A percentile compares a stretch with the other conserved stretches of the same genome.
phyloP scores from a whole-genome alignment of 2,888 invertebrate species.

The Meliscaeva auricollis region DNA sequence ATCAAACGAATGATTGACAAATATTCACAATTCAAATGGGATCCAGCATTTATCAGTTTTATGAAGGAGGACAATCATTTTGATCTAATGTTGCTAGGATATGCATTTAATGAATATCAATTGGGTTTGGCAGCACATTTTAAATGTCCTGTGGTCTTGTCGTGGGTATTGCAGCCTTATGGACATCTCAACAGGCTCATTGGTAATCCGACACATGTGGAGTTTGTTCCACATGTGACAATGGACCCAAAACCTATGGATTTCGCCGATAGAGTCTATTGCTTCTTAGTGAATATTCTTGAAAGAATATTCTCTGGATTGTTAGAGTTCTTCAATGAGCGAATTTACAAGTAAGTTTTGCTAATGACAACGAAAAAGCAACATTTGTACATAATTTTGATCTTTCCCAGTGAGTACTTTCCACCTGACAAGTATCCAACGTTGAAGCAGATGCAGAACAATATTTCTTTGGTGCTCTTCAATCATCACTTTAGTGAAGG shows the following conservation, averaged over 20 bases:
- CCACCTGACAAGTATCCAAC: slow-evolving; percentile 74
- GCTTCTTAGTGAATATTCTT: background rate
- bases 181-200: slow-evolving; percentile 66
- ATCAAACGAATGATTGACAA: slow-evolving; percentile 5
- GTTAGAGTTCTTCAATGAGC: background rate
- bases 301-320: background rate
- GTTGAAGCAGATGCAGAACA: slow-evolving; percentile 66
- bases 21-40: slow-evolving; percentile 55
- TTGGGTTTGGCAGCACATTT: slow-evolving; percentile 79
- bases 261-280: background rate
- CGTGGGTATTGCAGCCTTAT: slow-evolving; percentile 74
- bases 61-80: slow-evolving; percentile 77
- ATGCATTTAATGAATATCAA: slow-evolving; percentile 76
- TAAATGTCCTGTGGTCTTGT: slow-evolving; percentile 77
- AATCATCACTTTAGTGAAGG: slow-evolving; percentile 77
- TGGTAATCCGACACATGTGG: slow-evolving; percentile 76
- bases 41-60: slow-evolving; percentile 74
- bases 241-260: background rate
- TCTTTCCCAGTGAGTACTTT: slow-evolving; percentile 52
- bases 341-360: background rate
- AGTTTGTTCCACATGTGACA: slow-evolving; percentile 62
- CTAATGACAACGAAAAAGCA: too few relatives aligned
- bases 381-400: background rate
- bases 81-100: slow-evolving; percentile 78
- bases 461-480: slow-evolving; percentile 75